phyloP scores from a whole-genome alignment of 2,888 invertebrate species.

The Ophion slaviceki region DNA sequence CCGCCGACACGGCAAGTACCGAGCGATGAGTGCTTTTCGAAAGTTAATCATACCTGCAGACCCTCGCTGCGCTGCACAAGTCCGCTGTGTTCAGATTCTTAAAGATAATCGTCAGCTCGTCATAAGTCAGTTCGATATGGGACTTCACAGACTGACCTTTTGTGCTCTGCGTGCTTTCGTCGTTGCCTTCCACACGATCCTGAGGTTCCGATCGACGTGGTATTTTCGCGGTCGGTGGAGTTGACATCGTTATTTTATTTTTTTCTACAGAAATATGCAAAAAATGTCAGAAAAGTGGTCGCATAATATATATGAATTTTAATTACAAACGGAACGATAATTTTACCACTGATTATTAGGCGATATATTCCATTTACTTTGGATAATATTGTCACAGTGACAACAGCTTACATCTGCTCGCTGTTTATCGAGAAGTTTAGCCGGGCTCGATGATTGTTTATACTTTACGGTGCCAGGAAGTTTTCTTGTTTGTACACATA shows the following conservation, averaged over 20 bases:
- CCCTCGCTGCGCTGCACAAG: slow-evolving; percentile 72
- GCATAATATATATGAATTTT: no score
- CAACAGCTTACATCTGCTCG: no score
- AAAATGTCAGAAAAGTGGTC: no score
- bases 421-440: no score
- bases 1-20: background rate
- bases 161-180: background rate
- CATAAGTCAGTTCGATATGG: slow-evolving; percentile 74
- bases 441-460: no score
- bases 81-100: slow-evolving; percentile 75
- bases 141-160: slow-evolving; percentile 22
- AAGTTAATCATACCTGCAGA: slow-evolving; percentile 76
- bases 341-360: no score
- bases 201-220: slow-evolving; percentile 16
- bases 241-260: slow-evolving; percentile 33
- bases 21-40: background rate
- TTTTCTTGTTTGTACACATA: no score
- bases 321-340: no score
- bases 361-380: no score
- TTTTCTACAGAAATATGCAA: background rate
- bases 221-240: slow-evolving; percentile 30
- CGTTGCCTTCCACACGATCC: background rate
- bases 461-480: no score
- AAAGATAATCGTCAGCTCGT: slow-evolving; percentile 78
- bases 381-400: no score